Evolutionary conservation across 2,888 invertebrate genomes (phyloP).

Genomic region (Rhaphigaster nebulosa): DNA sequence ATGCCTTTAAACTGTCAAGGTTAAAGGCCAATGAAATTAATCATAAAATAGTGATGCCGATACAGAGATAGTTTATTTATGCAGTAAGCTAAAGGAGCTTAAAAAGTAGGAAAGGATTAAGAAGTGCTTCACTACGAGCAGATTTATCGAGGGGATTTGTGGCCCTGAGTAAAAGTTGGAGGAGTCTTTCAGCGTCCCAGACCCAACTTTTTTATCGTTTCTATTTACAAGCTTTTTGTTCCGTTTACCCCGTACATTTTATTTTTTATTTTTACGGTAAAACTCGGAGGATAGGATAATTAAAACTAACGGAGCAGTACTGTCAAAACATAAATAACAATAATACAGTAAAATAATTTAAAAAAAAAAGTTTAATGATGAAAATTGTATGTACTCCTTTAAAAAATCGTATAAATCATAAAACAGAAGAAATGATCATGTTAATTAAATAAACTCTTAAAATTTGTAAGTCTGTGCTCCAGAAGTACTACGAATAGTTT

Average conservation of each 20-base stretch:
- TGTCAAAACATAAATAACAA: background rate
- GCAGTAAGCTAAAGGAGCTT: background rate
- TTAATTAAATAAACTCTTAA: no score
- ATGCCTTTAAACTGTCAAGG: background rate
- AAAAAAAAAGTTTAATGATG: no score
- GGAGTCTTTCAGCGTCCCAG: background rate
- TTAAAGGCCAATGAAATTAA: background rate
- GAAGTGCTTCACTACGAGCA: constrained; percentile 19
- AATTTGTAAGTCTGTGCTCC: no score
- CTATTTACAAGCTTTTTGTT: constrained; percentile 44
- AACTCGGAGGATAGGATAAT: background rate
- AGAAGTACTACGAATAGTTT: no score
- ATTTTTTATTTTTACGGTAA: constrained; percentile 18
- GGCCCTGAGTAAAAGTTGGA: constrained; percentile 8
- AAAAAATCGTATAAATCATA: no score
- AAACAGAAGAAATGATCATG: no score
- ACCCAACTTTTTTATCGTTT: constrained; percentile 44
- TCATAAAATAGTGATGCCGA: background rate
- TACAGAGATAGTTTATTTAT: background rate
- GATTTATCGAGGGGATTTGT: constrained; percentile 38
- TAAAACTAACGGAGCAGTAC: background rate
- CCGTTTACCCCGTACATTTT: background rate
- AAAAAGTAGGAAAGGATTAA: constrained; percentile 32
- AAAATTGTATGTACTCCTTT: no score
- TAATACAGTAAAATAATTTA: background rate